Percentiles rank a stretch among this genome's conserved stretches.
Conservation (phyloP, 2,797 vertebrate species). For the Sarcoramphus papa region DNA sequence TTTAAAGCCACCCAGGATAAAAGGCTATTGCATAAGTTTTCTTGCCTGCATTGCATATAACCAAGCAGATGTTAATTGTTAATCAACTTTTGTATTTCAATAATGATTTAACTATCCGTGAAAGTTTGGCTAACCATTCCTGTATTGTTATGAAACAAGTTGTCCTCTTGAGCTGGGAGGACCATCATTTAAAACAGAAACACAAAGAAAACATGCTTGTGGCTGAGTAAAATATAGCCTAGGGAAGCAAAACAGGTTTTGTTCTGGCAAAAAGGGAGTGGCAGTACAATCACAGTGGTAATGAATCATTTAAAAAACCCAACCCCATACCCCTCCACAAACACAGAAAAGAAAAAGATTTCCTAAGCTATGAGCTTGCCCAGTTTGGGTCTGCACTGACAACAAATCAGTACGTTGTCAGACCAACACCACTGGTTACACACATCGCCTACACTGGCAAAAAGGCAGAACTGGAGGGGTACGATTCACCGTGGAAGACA, state of each 20-base stretch:
- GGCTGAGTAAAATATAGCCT: not conserved
- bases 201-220: not conserved
- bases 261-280: constrained; percentile 19
- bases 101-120: not conserved
- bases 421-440: not conserved
- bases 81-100: not conserved
- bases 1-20: not conserved
- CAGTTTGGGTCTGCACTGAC: not conserved
- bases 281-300: not conserved
- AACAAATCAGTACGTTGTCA: not conserved
- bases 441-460: not conserved
- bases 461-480: not conserved
- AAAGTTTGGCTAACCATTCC: not conserved
- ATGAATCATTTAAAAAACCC: not conserved
- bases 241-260: constrained; percentile 28
- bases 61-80: not conserved
- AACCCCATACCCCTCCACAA: not conserved
- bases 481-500: accelerated
- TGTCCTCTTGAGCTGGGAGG: not conserved
- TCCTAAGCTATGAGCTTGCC: not conserved
- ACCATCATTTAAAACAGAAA: not conserved
- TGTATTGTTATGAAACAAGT: not conserved
- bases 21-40: not conserved
- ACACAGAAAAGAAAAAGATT: not conserved
- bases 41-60: not conserved